These are phyloP conservation scores for Sebastes hopkinsi DNA, from an alignment of 2,797 vertebrate species.

Conservation along the genomic window DNA sequence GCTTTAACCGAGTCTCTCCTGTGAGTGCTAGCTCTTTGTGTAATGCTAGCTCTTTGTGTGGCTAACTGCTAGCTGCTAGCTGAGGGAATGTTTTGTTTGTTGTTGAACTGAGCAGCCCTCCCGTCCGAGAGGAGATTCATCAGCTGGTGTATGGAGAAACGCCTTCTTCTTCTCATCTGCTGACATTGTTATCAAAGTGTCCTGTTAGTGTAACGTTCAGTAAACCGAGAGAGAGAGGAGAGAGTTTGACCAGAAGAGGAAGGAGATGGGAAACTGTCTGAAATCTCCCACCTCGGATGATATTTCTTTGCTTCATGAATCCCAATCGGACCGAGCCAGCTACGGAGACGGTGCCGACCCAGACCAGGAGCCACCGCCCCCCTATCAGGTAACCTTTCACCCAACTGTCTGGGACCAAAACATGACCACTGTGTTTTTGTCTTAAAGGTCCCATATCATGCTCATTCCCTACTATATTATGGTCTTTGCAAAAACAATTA, in stretches of 20 bases:
- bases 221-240: constrained; percentile 10
- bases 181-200: constrained; percentile 19
- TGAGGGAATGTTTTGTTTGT: constrained; percentile 79
- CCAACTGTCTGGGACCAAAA: neutral
- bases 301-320: constrained; percentile 96
- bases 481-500: no score
- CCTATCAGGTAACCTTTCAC: constrained; percentile 90
- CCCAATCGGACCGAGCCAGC: constrained; percentile 95
- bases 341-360: constrained; percentile 93
- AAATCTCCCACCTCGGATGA: constrained; percentile 98
- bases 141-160: constrained; percentile 52
- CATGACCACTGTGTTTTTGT: neutral
- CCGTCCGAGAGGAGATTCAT: constrained; percentile 56
- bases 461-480: no score
- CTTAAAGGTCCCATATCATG: neutral
- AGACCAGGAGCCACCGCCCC: constrained; percentile 96
- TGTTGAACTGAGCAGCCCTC: constrained; percentile 69
- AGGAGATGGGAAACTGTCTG: constrained; percentile 97
- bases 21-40: constrained; percentile 45
- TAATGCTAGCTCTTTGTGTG: constrained; percentile 79
- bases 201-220: constrained; percentile 3
- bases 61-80: constrained; percentile 67
- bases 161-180: neutral
- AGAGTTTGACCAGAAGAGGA: constrained; percentile 54
- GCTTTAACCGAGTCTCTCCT: constrained; percentile 1